phyloP scores from a whole-genome alignment of 2,888 invertebrate species.

The Drosophila neotestacea region DNA sequence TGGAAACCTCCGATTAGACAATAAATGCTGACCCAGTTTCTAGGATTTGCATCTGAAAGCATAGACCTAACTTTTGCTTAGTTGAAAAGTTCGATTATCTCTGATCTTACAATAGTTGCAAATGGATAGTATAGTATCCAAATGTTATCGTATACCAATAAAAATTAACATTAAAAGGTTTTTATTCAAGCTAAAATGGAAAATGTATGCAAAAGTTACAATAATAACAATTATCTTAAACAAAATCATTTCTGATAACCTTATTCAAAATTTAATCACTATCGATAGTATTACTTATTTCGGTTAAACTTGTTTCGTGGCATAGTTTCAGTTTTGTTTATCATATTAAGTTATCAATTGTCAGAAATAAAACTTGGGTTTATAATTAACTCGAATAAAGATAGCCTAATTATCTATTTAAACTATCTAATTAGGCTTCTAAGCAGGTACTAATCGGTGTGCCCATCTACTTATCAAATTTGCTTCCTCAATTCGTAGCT shows the following conservation, averaged over 20 bases:
- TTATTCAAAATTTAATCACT: background rate
- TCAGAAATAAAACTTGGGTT: background rate
- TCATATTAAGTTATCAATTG: background rate
- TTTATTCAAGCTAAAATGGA: background rate
- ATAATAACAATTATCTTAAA: background rate
- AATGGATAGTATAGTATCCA: too few species aligned
- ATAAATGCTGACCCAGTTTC: conserved; percentile 30
- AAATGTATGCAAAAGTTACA: background rate
- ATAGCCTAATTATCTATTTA: conserved; percentile 1
- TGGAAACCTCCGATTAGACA: conserved; percentile 41
- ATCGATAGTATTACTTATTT: background rate
- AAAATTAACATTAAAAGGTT: too few species aligned
- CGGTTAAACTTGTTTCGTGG: background rate
- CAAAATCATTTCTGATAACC: background rate
- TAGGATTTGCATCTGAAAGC: conserved; percentile 2
- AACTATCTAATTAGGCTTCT: conserved; percentile 43
- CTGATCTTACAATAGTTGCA: background rate
- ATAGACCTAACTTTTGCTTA: background rate
- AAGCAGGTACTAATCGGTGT: conserved; percentile 47
- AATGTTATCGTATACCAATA: too few species aligned
- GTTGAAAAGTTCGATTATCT: background rate
- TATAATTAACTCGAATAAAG: background rate
- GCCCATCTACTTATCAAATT: conserved; percentile 40
- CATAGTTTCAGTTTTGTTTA: background rate
- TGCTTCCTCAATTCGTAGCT: conserved; percentile 62